These are phyloP conservation scores for Notolepis coatsorum DNA, from an alignment of 2,797 vertebrate genomes.

Conservation along the genomic window DNA sequence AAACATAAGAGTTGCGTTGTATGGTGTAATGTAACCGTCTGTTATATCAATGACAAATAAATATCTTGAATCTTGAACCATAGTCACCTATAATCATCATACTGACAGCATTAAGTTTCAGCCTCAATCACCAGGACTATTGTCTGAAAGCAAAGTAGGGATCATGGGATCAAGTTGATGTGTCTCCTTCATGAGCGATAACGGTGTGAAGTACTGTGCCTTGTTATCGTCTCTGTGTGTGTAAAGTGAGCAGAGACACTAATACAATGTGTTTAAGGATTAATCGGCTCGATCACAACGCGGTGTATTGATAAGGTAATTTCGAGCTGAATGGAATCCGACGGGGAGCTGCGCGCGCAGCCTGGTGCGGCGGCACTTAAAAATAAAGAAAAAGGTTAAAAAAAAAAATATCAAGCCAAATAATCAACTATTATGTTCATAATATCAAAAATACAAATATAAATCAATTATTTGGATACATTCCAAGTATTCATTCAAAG, in stretches of 20 bases:
- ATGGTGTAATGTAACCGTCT: no score
- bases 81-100: no score
- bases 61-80: no score
- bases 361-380: no score
- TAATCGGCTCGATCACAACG: slow-evolving; percentile 42
- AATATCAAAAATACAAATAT: no score
- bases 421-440: no score
- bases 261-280: slow-evolving; percentile 24
- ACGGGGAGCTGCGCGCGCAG: slow-evolving; percentile 7
- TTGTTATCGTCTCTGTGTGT: slow-evolving; percentile 10
- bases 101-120: neutral
- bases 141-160: slow-evolving; percentile 12
- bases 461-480: no score
- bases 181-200: slow-evolving; percentile 17
- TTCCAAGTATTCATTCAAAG: no score
- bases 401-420: no score
- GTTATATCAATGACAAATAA: no score
- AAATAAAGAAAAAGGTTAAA: no score
- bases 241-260: slow-evolving; percentile 10
- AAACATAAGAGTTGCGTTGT: no score
- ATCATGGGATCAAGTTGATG: slow-evolving; percentile 25
- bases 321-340: slow-evolving; percentile 22
- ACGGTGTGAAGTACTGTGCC: slow-evolving; percentile 14
- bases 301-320: slow-evolving; percentile 54
- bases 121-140: neutral